Base-by-base conservation (phyloP, 2,888 invertebrate species). In the Agapostemon virescens region DNA sequence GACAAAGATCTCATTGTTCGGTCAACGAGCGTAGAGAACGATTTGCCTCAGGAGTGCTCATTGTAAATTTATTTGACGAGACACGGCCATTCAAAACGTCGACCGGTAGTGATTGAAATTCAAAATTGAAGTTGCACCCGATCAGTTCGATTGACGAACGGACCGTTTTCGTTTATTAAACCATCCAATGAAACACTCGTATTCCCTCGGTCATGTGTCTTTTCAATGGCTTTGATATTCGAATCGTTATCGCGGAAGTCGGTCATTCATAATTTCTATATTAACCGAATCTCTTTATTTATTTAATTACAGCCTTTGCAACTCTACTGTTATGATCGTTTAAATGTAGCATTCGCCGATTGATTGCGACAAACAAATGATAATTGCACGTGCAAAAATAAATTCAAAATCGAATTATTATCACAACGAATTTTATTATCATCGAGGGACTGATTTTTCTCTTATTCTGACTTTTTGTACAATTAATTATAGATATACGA, bases 61-160 rank as follows among this genome's bases (percentile, higher is more conserved):
- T 77, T 79, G 77, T 68, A 79, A 79, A 79, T 77, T 77, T 69
- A 70, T 71, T 79, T 68, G 70, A 63, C 66, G 77, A 52, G 49
- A 77, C 49, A 11, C 33, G 49, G 45, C 45, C 58, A 67, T 61
- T 61, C 77, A 45, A 49, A 70, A 61, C 33, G n/a, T 36, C 36
- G 42, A 23, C 23, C 36, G 20, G 1, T 23, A 17, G 26, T n/a
- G 66, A 70, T 52, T 23, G 61, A 79, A 67, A 71, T 77, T 77
- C 70, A 71, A 71, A 77, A 61, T 49, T 63, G 42, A 70, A 71
- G 67, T 71, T 55, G 33, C 1, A 33, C n/a, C 7, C 13, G 36
- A 36, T 36, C 63, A n/a, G 63, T n/a, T n/a, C 36, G n/a, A 13
- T n/a, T n/a, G 20, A 1, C 36, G 63, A 63, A 61, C 33, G 63